A percentile compares a stretch with the other conserved stretches of the same genome.
These are phyloP conservation scores for Lindbergichthys nudifrons DNA, from an alignment of 2,797 vertebrate genomes.

Conservation along the genomic window DNA sequence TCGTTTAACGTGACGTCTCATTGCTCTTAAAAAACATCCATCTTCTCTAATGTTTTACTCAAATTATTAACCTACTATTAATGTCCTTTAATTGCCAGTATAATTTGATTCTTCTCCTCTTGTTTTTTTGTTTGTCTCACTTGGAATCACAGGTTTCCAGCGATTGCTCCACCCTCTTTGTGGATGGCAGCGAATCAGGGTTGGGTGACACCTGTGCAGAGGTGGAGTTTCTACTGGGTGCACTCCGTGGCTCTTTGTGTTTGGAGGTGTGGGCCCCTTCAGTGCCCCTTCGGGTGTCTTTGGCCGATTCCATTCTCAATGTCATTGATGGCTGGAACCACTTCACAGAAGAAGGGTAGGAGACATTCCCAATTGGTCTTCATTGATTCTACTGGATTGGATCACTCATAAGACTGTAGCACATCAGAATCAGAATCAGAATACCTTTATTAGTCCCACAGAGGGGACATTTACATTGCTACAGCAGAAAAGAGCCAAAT, in stretches of 20 bases:
- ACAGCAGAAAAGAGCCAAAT: too few relatives aligned
- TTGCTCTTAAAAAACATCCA: too few relatives aligned
- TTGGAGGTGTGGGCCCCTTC: conserved; percentile 82
- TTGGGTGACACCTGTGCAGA: conserved; percentile 76
- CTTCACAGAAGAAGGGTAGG: conserved; percentile 70
- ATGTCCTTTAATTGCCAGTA: background rate
- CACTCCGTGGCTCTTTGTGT: conserved; percentile 73
- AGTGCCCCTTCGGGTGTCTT: conserved; percentile 77
- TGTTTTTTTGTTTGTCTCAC: background rate
- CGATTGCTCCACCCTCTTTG: conserved; percentile 80
- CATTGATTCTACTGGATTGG: too few relatives aligned
- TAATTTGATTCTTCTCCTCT: background rate
- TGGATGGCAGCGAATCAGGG: conserved; percentile 84
- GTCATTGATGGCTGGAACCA: conserved; percentile 80
- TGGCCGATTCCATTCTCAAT: conserved; percentile 81
- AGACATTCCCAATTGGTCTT: background rate
- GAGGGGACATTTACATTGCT: too few relatives aligned
- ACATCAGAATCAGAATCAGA: too few relatives aligned
- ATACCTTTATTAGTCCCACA: too few relatives aligned
- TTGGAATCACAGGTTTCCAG: conserved; percentile 73
- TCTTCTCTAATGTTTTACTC: too few relatives aligned
- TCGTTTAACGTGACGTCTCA: too few relatives aligned
- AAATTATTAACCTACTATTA: background rate
- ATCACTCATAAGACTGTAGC: too few relatives aligned
- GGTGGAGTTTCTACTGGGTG: conserved; percentile 80